Evolutionary conservation across 2,888 invertebrate species (phyloP).

Genomic region (Leptopilina drosophilae): DNA sequence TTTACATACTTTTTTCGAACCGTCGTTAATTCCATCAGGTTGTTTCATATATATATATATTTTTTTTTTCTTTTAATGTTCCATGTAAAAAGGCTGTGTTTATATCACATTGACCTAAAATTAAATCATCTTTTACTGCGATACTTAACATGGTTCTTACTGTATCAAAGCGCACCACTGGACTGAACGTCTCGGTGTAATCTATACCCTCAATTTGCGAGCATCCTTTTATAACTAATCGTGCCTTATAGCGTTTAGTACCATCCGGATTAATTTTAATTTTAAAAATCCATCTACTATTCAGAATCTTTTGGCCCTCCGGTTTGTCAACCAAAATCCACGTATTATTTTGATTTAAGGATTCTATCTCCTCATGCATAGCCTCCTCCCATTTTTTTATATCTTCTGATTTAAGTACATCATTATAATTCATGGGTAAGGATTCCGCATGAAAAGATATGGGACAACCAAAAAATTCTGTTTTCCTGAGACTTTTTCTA

Average conservation of each 20-base stretch:
- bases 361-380: slow-evolving; percentile 61
- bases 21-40: slow-evolving; percentile 60
- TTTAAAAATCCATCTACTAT: slow-evolving; percentile 62
- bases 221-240: slow-evolving; percentile 44
- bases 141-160: slow-evolving; percentile 43
- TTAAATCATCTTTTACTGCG: slow-evolving; percentile 43
- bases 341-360: slow-evolving; percentile 64
- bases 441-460: neutral
- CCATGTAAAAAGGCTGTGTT: slow-evolving; percentile 47
- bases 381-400: slow-evolving; percentile 53
- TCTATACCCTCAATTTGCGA: slow-evolving; percentile 45
- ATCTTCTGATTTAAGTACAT: slow-evolving; percentile 49
- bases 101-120: slow-evolving; percentile 40
- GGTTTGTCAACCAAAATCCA: slow-evolving; percentile 59
- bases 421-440: slow-evolving; percentile 44
- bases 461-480: neutral
- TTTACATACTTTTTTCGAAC: slow-evolving; percentile 55
- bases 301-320: slow-evolving; percentile 56
- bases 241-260: slow-evolving; percentile 44
- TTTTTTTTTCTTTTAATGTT: slow-evolving; percentile 43
- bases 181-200: slow-evolving; percentile 47
- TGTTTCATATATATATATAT: slow-evolving; percentile 65
- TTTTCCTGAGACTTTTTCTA: neutral
- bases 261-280: slow-evolving; percentile 45
- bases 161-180: slow-evolving; percentile 41